These are phyloP conservation scores for Heliconius hermathena DNA, from an alignment of 1,140 invertebrate genomes.

Conservation along the genomic window DNA sequence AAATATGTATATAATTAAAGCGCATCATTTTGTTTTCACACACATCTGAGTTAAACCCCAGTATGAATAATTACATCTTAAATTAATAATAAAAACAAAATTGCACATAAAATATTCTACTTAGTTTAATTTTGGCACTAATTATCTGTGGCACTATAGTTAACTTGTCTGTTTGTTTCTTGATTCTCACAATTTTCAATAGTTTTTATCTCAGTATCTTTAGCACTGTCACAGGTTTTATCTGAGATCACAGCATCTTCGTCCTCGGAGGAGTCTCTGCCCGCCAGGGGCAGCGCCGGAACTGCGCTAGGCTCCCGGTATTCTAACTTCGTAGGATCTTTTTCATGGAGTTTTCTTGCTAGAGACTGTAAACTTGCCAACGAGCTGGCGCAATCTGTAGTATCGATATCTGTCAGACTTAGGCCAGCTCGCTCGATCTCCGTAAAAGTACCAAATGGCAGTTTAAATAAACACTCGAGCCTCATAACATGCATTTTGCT, in stretches of 20 bases:
- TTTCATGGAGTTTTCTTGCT: conserved; percentile 91
- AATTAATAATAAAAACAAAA: conserved; percentile 80
- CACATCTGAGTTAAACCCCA: conserved; percentile 66
- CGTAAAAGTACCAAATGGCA: conserved; percentile 97
- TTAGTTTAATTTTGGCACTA: conserved; percentile 83
- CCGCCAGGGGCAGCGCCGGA: conserved; percentile 46
- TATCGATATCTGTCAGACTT: conserved; percentile 96
- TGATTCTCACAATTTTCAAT: conserved; percentile 71
- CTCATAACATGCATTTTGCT: conserved; percentile 99
- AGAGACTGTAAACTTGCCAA: conserved; percentile 90
- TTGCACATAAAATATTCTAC: conserved; percentile 81
- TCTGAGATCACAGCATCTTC: conserved; percentile 65
- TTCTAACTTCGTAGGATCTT: conserved; percentile 88
- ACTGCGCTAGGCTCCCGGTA: conserved; percentile 81
- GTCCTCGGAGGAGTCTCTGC: conserved; percentile 73
- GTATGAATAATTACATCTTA: conserved; percentile 72
- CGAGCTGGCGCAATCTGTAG: conserved; percentile 96
- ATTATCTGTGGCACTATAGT: conserved; percentile 83
- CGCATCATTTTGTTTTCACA: conserved; percentile 78
- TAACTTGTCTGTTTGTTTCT: conserved; percentile 72
- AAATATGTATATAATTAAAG: conserved; percentile 75
- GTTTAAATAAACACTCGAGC: conserved; percentile 94
- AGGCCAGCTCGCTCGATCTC: conserved; percentile 95
- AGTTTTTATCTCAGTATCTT: conserved; percentile 72
- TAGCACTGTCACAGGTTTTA: conserved; percentile 63